Conservation (phyloP, 1,140 invertebrate genomes). For the Neodiprion fabricii region DNA sequence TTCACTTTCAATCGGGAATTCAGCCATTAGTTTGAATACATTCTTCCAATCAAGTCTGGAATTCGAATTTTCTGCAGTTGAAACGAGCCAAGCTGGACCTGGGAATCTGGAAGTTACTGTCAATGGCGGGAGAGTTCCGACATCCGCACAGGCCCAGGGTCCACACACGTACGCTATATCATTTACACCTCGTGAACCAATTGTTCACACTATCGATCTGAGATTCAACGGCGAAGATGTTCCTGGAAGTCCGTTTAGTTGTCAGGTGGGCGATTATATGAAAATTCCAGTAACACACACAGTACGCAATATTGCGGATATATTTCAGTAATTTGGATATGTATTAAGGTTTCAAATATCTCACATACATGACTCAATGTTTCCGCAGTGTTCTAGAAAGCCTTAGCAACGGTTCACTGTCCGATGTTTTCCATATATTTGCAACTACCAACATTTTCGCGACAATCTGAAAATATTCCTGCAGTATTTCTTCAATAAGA, state of each 20-base stretch:
- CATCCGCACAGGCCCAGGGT: constrained; percentile 92
- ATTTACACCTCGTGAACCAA: constrained; percentile 90
- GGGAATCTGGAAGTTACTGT: constrained; percentile 98
- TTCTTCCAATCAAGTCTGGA: not conserved
- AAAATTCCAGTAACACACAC: constrained; percentile 8
- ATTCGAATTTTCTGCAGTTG: constrained; percentile 69
- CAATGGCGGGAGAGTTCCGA: constrained; percentile 93
- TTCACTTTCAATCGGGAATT: not conserved
- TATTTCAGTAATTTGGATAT: too few relatives aligned
- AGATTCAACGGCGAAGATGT: constrained; percentile 96
- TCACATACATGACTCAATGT: too few relatives aligned
- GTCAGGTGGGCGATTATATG: constrained; percentile 62
- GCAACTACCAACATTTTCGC: too few relatives aligned
- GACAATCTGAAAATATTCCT: too few relatives aligned
- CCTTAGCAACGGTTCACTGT: too few relatives aligned
- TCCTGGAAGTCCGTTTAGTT: constrained; percentile 83
- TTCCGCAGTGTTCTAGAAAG: too few relatives aligned
- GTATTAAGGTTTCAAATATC: too few relatives aligned
- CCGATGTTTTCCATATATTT: too few relatives aligned
- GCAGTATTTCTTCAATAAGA: too few relatives aligned
- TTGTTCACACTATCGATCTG: constrained; percentile 90
- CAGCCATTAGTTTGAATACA: not conserved
- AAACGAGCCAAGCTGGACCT: constrained; percentile 94
- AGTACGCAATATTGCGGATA: too few relatives aligned
- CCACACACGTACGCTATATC: constrained; percentile 97